A percentile compares a stretch with the other conserved stretches of the same genome.
phyloP scores from a whole-genome alignment of 2,797 vertebrate species.

The Sebastes minor region DNA sequence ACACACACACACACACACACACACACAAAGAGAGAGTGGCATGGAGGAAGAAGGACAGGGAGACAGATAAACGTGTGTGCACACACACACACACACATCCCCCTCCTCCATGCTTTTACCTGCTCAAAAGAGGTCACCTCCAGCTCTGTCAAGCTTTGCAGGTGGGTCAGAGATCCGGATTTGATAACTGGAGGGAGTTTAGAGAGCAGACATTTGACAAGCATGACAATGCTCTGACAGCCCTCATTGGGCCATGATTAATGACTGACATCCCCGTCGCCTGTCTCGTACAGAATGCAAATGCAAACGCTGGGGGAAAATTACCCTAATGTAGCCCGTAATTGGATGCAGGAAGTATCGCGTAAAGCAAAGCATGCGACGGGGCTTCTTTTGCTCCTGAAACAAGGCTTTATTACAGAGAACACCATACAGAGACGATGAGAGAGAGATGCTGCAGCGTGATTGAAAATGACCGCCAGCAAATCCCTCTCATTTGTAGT shows the following conservation, averaged over 20 bases:
- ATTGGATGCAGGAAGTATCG: conserved; percentile 72
- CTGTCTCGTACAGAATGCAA: conserved; percentile 82
- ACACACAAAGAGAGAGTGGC: conserved; percentile 9
- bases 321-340: conserved; percentile 75
- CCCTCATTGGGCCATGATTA: conserved; percentile 87
- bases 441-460: conserved; percentile 35
- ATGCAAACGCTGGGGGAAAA: conserved; percentile 76
- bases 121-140: conserved; percentile 76
- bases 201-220: conserved; percentile 85
- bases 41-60: conserved; percentile 12
- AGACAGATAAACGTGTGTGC: background rate
- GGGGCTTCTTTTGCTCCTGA: conserved; percentile 47
- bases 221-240: conserved; percentile 86
- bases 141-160: conserved; percentile 81
- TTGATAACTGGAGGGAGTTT: conserved; percentile 81
- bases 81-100: background rate
- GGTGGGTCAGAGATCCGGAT: conserved; percentile 85
- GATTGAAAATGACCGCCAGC: conserved; percentile 57
- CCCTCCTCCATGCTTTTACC: conserved; percentile 26
- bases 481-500: conserved; percentile 66
- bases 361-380: conserved; percentile 39
- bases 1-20: conserved; percentile 17
- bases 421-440: conserved; percentile 46
- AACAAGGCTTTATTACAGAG: conserved; percentile 62
- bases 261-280: conserved; percentile 84